Evolutionary conservation across 1,140 invertebrate genomes (phyloP).

Genomic region (Drosophila tropicalis): DNA sequence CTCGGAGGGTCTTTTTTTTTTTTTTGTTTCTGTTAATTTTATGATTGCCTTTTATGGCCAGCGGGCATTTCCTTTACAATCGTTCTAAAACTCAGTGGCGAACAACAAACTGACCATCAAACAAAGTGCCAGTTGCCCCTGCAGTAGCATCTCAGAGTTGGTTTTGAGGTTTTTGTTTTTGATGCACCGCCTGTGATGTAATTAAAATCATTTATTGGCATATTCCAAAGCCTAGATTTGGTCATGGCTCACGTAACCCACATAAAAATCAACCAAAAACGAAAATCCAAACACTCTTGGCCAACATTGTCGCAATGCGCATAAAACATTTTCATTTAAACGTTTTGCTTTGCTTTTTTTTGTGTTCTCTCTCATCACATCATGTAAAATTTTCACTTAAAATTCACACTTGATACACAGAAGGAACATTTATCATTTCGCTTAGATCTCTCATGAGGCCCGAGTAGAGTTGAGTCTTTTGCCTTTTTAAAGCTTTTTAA

Average conservation of each 20-base stretch:
- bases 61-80: conserved; percentile 54
- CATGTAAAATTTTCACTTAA: conserved; percentile 73
- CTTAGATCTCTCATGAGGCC: conserved; percentile 54
- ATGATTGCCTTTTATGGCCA: conserved; percentile 61
- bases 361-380: conserved; percentile 11
- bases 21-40: conserved; percentile 41
- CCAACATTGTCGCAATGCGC: conserved; percentile 27
- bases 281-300: background rate
- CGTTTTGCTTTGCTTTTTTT: background rate
- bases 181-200: conserved; percentile 46
- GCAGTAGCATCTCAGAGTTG: conserved; percentile 10
- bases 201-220: conserved; percentile 79
- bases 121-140: conserved; percentile 19
- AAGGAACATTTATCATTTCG: conserved; percentile 72
- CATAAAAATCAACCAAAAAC: conserved; percentile 45
- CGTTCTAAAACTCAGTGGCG: conserved; percentile 36
- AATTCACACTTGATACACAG: conserved; percentile 79
- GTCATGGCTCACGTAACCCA: conserved; percentile 56
- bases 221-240: conserved; percentile 55
- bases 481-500: conserved; percentile 53
- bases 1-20: conserved; percentile 21
- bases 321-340: conserved; percentile 48
- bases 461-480: conserved; percentile 5
- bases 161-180: conserved; percentile 19
- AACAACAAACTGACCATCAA: conserved; percentile 39